Conservation (phyloP, 2,797 vertebrate genomes). For the Coendou prehensilis region DNA sequence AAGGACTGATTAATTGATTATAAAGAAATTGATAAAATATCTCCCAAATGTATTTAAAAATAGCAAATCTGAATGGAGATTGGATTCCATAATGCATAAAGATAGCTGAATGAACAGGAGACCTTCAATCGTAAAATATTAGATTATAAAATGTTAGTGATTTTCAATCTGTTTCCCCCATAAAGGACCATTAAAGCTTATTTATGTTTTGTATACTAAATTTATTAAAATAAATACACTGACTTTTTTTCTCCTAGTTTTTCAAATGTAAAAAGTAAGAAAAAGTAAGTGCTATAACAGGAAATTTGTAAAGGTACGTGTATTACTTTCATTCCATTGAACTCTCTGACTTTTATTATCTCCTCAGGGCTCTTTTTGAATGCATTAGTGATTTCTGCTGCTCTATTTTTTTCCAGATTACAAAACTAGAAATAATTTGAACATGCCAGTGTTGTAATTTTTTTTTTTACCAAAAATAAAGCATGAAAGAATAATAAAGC, state of each 20-base stretch:
- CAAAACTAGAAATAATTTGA: conserved; percentile 18
- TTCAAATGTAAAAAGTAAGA: conserved; percentile 27
- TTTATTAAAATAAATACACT: not conserved
- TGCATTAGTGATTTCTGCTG: not conserved
- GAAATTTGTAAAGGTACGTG: not conserved
- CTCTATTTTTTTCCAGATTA: not conserved
- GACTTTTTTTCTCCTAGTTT: not conserved
- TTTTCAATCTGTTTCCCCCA: not conserved
- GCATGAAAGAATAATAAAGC: not conserved
- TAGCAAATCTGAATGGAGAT: not conserved
- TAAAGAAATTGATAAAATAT: not conserved
- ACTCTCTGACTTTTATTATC: not conserved
- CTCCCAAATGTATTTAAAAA: not conserved
- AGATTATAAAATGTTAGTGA: not conserved
- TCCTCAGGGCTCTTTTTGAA: not conserved
- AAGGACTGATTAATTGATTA: not conserved
- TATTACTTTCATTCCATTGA: not conserved
- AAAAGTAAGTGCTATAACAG: not conserved
- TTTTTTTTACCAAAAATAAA: conserved; percentile 25
- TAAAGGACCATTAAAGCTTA: not conserved
- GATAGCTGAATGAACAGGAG: not conserved
- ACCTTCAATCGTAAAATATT: not conserved
- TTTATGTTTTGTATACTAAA: not conserved
- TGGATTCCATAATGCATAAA: not conserved
- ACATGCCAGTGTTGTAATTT: not conserved